These are phyloP conservation scores for Liposcelis brunnea DNA, from an alignment of 2,888 invertebrate species.

Conservation along the genomic window DNA sequence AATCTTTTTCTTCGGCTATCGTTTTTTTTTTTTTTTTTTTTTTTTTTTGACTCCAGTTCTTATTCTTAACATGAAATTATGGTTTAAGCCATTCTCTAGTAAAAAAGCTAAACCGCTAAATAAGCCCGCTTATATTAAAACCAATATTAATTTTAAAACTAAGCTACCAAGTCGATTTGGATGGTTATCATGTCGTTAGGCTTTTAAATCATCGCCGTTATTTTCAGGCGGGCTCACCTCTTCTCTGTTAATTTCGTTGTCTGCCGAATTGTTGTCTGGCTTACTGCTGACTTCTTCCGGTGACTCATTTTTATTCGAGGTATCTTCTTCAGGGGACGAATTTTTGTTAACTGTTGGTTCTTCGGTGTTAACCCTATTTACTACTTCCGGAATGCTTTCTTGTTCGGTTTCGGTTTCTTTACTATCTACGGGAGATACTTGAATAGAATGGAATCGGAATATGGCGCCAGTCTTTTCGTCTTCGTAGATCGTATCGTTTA, in stretches of 20 bases:
- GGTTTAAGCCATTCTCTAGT: too few relatives aligned
- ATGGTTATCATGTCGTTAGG: not conserved
- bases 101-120: too few relatives aligned
- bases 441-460: slow-evolving; percentile 11
- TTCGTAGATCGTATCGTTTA: slow-evolving; percentile 12
- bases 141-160: not conserved
- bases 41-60: too few relatives aligned
- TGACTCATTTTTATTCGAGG: too few relatives aligned
- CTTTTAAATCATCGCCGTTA: not conserved
- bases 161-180: not conserved
- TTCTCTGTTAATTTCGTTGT: slow-evolving; percentile 2
- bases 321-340: not conserved
- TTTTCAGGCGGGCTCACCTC: not conserved
- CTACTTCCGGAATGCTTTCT: not conserved
- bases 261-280: not conserved
- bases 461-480: slow-evolving; percentile 9
- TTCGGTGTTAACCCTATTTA: too few relatives aligned
- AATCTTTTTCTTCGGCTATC: too few relatives aligned
- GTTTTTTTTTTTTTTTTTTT: too few relatives aligned
- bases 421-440: slow-evolving; percentile 1
- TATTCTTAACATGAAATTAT: too few relatives aligned
- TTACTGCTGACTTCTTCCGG: not conserved
- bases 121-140: not conserved
- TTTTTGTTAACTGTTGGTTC: too few relatives aligned
- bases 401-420: not conserved